phyloP scores from a whole-genome alignment of 2,113 vertebrate species.

The Anhinga rufa region DNA sequence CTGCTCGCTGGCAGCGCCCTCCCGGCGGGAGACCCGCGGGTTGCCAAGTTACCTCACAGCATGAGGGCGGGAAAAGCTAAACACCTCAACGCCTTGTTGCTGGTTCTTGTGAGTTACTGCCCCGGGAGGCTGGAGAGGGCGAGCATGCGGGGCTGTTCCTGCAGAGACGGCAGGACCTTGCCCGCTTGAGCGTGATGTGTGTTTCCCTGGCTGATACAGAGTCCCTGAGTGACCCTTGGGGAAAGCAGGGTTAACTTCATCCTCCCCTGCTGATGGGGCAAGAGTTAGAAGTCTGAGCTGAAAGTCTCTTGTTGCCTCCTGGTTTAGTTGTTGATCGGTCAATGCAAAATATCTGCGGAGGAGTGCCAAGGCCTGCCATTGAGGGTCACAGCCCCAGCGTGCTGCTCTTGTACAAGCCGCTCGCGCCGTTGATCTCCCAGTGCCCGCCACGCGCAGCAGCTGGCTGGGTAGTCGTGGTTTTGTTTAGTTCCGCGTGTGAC shows the following conservation, averaged over 20 bases:
- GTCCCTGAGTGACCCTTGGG: too few species aligned
- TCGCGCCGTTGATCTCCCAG: neutral
- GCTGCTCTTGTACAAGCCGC: neutral
- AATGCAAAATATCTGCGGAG: rapidly evolving
- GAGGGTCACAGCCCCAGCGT: neutral
- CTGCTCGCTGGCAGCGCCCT: neutral
- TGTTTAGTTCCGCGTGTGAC: neutral
- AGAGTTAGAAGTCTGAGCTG: neutral
- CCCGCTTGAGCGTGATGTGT: rapidly evolving
- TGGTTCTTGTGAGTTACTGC: too few species aligned
- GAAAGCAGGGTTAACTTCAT: neutral
- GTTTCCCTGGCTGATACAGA: neutral
- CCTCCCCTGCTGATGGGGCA: neutral
- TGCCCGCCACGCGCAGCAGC: too few species aligned
- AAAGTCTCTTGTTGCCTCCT: rapidly evolving
- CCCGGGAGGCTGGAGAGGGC: too few species aligned
- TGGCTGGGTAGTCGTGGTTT: rapidly evolving
- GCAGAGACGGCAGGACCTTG: neutral
- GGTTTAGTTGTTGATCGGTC: neutral
- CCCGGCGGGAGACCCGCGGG: neutral
- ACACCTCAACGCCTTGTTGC: neutral
- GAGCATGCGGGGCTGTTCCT: too few species aligned
- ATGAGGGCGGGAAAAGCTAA: rapidly evolving
- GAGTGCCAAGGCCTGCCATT: rapidly evolving
- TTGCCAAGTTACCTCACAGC: neutral